These are phyloP conservation scores for Drosophila littoralis DNA, from an alignment of 1,140 invertebrate genomes.

Conservation along the genomic window DNA sequence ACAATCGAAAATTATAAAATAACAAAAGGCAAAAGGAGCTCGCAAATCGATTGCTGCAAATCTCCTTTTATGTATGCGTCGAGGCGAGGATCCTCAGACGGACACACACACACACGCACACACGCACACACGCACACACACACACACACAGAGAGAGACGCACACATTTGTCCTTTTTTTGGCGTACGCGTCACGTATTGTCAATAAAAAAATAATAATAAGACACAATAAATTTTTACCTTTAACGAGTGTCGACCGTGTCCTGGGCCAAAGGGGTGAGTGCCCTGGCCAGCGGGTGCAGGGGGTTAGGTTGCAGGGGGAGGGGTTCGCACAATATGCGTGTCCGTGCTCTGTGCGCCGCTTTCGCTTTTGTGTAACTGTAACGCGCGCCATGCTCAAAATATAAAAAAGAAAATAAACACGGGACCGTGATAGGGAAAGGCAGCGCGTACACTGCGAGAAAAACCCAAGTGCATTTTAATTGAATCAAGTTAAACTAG, in stretches of 20 bases:
- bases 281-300: conserved; percentile 9
- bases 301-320: background rate
- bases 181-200: conserved; percentile 82
- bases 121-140: background rate
- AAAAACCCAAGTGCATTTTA: background rate
- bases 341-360: conserved; percentile 47
- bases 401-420: conserved; percentile 79
- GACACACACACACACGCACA: conserved; percentile 11
- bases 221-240: conserved; percentile 84
- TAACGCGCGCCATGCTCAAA: conserved; percentile 66
- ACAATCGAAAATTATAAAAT: conserved; percentile 83
- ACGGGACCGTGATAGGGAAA: conserved; percentile 33
- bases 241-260: conserved; percentile 66
- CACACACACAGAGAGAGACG: background rate
- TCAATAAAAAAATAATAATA: conserved; percentile 84
- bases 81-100: conserved; percentile 58
- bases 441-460: conserved; percentile 5
- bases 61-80: conserved; percentile 70
- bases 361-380: conserved; percentile 60
- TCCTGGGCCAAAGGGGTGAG: conserved; percentile 6
- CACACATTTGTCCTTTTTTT: conserved; percentile 62
- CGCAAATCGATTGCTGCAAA: conserved; percentile 68
- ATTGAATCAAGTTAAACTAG: no score
- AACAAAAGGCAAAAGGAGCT: conserved; percentile 71
- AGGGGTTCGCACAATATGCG: conserved; percentile 54